Conservation (phyloP, 2,797 vertebrate species). For the Discoglossus pictus region DNA sequence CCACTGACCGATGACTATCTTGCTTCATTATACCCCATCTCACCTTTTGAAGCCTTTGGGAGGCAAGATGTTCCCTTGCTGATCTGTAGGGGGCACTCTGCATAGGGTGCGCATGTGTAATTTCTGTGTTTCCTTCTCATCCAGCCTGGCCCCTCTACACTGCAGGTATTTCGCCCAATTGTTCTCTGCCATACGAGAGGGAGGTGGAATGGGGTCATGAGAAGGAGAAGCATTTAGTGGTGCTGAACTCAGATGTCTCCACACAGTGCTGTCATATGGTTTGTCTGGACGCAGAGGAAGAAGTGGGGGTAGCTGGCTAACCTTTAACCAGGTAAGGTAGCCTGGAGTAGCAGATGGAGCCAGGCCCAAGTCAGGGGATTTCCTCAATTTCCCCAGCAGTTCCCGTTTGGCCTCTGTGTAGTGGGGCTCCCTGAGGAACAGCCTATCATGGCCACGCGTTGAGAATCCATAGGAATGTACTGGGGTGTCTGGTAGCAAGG, state of each 20-base stretch:
- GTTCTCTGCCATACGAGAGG: constrained; percentile 59
- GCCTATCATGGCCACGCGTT: constrained; percentile 4
- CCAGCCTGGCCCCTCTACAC: neutral
- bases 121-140: constrained; percentile 21
- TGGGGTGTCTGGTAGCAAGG: constrained; percentile 21
- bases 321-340: constrained; percentile 61
- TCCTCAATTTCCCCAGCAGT: constrained; percentile 13
- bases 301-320: constrained; percentile 57
- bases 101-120: constrained; percentile 58
- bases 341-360: constrained; percentile 50
- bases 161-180: constrained; percentile 56
- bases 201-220: constrained; percentile 55
- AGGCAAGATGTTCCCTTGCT: constrained; percentile 52
- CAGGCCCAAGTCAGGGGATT: neutral
- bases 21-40: too few species aligned
- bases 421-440: neutral
- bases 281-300: constrained; percentile 50
- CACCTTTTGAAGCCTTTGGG: constrained; percentile 56
- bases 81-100: constrained; percentile 54
- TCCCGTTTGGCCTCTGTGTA: constrained; percentile 25
- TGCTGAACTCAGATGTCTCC: constrained; percentile 55
- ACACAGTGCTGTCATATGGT: constrained; percentile 59
- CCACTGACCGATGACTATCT: too few species aligned
- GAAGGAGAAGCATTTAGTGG: neutral
- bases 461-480: constrained; percentile 17